Conservation (phyloP, 2,113 vertebrate genomes). For the Gallinago undulata region DNA sequence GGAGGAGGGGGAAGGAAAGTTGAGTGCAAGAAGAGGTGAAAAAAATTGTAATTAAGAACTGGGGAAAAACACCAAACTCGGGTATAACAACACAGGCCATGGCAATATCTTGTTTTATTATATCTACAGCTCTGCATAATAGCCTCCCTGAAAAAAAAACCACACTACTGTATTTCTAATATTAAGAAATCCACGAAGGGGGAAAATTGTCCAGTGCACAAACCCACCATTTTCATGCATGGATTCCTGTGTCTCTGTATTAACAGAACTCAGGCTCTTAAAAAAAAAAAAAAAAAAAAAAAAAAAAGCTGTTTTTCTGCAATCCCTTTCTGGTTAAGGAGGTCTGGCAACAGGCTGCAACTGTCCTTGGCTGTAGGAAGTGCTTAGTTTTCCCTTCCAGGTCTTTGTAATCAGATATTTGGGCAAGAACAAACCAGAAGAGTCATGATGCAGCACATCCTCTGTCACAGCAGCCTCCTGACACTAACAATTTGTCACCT, state of each 20-base stretch:
- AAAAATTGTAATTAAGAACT: background rate
- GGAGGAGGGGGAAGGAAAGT: background rate
- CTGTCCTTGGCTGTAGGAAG: background rate
- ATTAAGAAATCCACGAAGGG: background rate
- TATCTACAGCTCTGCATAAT: background rate
- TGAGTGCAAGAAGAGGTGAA: background rate
- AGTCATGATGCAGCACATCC: background rate
- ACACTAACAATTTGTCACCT: background rate
- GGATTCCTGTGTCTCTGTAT: background rate
- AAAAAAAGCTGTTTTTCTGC: background rate
- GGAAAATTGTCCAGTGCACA: background rate
- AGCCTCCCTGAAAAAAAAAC: background rate
- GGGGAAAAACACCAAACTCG: background rate
- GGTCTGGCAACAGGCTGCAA: background rate
- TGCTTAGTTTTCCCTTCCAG: background rate
- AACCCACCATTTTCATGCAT: background rate
- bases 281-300: background rate
- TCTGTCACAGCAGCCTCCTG: background rate
- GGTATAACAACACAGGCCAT: background rate
- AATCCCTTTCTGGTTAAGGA: background rate
- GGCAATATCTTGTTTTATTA: background rate
- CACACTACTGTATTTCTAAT: background rate
- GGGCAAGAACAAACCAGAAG: background rate
- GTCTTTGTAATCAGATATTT: background rate
- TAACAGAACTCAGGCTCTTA: background rate